Conservation (phyloP, 2,888 invertebrate genomes). For the Argyresthia goedartella region DNA sequence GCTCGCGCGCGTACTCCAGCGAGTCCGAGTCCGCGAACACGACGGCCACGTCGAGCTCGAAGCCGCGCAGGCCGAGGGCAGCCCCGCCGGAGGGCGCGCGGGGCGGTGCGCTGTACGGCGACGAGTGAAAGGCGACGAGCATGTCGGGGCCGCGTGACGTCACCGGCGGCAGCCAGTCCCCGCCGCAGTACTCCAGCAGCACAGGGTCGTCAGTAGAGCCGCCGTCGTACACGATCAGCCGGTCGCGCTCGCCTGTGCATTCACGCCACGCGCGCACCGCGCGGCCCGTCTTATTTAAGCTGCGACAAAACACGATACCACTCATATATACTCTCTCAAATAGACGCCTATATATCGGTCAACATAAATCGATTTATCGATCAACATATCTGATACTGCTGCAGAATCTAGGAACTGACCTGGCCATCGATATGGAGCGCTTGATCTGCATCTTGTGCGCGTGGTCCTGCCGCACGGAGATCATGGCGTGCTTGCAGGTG, state of each 20-base stretch:
- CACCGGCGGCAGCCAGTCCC: conserved; percentile 86
- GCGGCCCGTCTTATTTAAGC: conserved; percentile 79
- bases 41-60: conserved; percentile 87
- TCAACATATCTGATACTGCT: no score
- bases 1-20: conserved; percentile 78
- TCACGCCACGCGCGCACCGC: conserved; percentile 86
- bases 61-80: conserved; percentile 83
- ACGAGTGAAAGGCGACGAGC: conserved; percentile 90
- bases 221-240: conserved; percentile 89
- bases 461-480: conserved; percentile 84
- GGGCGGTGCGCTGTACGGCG: conserved; percentile 84
- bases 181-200: conserved; percentile 89
- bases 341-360: neutral
- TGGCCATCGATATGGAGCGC: conserved; percentile 74
- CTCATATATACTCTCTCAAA: neutral
- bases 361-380: conserved; percentile 27
- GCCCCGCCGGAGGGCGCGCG: conserved; percentile 72
- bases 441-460: conserved; percentile 81
- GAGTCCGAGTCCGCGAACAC: conserved; percentile 91
- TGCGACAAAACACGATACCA: conserved; percentile 32
- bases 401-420: no score
- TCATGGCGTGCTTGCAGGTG: conserved; percentile 92
- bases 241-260: conserved; percentile 85
- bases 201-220: conserved; percentile 85
- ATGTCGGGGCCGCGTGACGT: conserved; percentile 80